Percentiles rank a stretch among this genome's conserved stretches.
Evolutionary conservation across 2,888 invertebrate genomes (phyloP).

Genomic region (Laothoe populi): DNA sequence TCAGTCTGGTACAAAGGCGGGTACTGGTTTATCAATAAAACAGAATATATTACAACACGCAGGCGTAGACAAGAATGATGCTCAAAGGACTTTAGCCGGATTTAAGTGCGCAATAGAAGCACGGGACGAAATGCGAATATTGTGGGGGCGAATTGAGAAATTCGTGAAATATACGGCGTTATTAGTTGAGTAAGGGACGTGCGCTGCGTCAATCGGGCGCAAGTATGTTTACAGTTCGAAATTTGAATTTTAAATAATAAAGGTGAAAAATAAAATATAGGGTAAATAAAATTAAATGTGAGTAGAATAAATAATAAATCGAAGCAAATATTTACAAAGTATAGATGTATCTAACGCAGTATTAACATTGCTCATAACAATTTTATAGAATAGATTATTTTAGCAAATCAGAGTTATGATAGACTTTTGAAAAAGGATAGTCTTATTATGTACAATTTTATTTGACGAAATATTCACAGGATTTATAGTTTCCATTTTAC

Average conservation of each 20-base stretch:
- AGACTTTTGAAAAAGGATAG: too few relatives aligned
- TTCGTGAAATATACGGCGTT: neutral
- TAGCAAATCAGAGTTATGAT: too few relatives aligned
- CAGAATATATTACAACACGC: slow-evolving; percentile 49
- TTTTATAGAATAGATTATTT: too few relatives aligned
- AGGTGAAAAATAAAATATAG: neutral
- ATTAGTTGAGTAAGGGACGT: slow-evolving; percentile 7
- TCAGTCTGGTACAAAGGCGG: slow-evolving; percentile 30
- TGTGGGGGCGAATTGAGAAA: slow-evolving; percentile 12
- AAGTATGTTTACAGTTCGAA: neutral
- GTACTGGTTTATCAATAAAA: slow-evolving; percentile 50
- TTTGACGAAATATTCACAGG: too few relatives aligned
- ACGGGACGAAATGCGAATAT: slow-evolving; percentile 17
- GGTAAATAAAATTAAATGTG: too few relatives aligned
- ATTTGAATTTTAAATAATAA: neutral
- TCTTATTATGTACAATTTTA: too few relatives aligned
- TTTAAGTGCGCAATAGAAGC: slow-evolving; percentile 22
- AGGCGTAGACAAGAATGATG: slow-evolving; percentile 53
- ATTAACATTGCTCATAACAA: too few relatives aligned
- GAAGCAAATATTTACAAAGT: too few relatives aligned
- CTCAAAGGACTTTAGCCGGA: slow-evolving; percentile 30
- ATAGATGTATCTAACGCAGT: too few relatives aligned
- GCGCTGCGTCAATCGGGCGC: neutral
- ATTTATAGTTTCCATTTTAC: too few relatives aligned
- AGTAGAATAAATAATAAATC: too few relatives aligned